phyloP scores from a whole-genome alignment of 53 echinoderm and acorn worm species.

The Arbacia lixula region DNA sequence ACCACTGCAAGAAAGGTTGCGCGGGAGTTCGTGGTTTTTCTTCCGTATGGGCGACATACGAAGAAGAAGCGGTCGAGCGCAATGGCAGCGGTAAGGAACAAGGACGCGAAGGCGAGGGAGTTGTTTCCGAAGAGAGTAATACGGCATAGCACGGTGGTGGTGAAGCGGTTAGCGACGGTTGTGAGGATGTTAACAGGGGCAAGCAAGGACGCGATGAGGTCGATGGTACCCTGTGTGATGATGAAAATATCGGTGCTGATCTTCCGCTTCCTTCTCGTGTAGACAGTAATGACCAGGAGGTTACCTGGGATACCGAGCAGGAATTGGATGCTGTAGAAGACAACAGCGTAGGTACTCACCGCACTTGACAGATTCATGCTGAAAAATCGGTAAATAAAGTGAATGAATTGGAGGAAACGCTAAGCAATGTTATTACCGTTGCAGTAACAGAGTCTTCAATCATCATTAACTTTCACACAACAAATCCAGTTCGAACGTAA shows the following conservation, averaged over 20 bases:
- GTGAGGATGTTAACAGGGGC: conserved; percentile 44
- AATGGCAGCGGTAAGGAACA: conserved; percentile 60
- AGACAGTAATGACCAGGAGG: conserved; percentile 49
- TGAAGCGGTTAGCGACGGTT: conserved; percentile 16
- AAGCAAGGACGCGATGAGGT: conserved; percentile 48
- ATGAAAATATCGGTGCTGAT: conserved; percentile 66
- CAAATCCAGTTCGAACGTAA: no score
- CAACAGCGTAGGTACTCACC: conserved; percentile 24
- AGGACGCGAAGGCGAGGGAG: conserved; percentile 30
- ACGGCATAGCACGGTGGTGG: conserved; percentile 23
- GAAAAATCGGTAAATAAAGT: neutral
- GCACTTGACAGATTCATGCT: conserved; percentile 14
- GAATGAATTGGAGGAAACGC: no score
- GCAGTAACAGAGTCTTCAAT: no score
- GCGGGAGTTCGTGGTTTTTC: conserved; percentile 24
- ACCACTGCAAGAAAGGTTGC: conserved; percentile 25
- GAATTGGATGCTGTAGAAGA: conserved; percentile 47
- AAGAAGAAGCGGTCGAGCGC: conserved; percentile 64
- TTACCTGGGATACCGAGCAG: conserved; percentile 58
- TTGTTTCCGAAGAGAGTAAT: conserved; percentile 30
- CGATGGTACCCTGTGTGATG: conserved; percentile 45
- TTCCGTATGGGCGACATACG: conserved; percentile 61
- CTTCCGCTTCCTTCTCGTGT: conserved; percentile 53
- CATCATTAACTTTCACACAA: no score
- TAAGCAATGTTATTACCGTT: no score